These are phyloP conservation scores for Nicator chloris DNA, from an alignment of 2,113 vertebrate species.

Conservation along the genomic window DNA sequence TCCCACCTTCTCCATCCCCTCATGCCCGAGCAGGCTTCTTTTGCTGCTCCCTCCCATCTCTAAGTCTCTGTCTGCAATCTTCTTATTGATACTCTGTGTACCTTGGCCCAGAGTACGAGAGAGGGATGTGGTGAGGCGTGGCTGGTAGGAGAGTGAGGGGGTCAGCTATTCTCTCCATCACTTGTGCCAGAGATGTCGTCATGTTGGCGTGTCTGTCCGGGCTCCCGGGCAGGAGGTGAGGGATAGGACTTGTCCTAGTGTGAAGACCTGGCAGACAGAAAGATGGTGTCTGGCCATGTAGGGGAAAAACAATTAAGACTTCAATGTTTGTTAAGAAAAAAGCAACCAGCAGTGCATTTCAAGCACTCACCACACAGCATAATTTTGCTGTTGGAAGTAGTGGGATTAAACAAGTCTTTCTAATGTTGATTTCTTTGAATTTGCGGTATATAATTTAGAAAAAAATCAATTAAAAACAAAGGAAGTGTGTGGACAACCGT, in stretches of 20 bases:
- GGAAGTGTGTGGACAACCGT: not conserved
- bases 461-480: not conserved
- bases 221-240: not conserved
- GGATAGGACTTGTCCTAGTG: not conserved
- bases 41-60: not conserved
- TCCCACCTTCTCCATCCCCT: not conserved
- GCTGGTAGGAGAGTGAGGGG: not conserved
- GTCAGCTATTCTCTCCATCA: not conserved
- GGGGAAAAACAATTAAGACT: conserved; percentile 26
- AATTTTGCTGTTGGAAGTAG: conserved; percentile 38
- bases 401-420: conserved; percentile 14
- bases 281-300: not conserved
- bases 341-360: conserved; percentile 45
- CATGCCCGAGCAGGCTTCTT: not conserved
- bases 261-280: conserved; percentile 6
- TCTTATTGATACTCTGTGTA: not conserved
- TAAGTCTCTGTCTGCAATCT: not conserved
- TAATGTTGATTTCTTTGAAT: conserved; percentile 8
- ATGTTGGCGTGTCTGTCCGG: fast-evolving
- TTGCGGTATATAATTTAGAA: not conserved
- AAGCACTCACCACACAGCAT: not conserved
- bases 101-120: not conserved
- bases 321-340: conserved; percentile 42
- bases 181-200: not conserved
- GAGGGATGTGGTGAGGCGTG: not conserved